Percentiles rank a stretch among this genome's conserved stretches.
Evolutionary conservation across 2,113 vertebrate species (phyloP).

Genomic region (Symphodus melops): DNA sequence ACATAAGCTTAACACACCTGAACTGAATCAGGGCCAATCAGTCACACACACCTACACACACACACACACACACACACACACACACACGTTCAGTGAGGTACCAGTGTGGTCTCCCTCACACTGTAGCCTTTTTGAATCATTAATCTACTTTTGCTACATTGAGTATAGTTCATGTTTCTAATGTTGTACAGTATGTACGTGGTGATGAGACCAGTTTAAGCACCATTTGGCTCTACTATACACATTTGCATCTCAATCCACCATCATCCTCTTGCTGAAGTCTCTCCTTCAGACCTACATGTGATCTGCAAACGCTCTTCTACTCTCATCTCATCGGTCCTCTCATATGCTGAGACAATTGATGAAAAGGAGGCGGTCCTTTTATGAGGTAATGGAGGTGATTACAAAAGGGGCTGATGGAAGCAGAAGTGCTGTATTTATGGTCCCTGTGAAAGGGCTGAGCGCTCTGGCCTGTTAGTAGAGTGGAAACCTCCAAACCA

Average conservation of each 20-base stretch:
- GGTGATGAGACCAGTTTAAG: slow-evolving; percentile 17
- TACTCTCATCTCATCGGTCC: slow-evolving; percentile 49
- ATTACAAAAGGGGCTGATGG: slow-evolving; percentile 75
- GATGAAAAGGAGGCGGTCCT: slow-evolving; percentile 53
- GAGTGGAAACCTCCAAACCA: slow-evolving; percentile 45
- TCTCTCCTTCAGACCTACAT: slow-evolving; percentile 4
- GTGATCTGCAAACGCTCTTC: too few species aligned
- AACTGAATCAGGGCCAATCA: too few species aligned
- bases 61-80: too few species aligned
- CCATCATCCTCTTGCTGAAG: slow-evolving; percentile 1
- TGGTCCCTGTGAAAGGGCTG: slow-evolving; percentile 62
- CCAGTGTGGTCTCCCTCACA: not conserved
- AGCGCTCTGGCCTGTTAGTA: slow-evolving; percentile 30
- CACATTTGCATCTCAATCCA: not conserved
- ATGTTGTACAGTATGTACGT: not conserved
- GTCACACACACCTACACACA: too few species aligned
- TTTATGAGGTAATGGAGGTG: slow-evolving; percentile 68
- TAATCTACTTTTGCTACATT: not conserved
- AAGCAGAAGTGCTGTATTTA: slow-evolving; percentile 74
- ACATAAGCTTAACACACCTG: too few species aligned
- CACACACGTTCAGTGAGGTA: too few species aligned
- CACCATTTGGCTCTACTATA: not conserved
- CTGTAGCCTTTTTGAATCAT: too few species aligned
- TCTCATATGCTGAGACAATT: slow-evolving; percentile 63
- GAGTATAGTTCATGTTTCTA: not conserved